Evolutionary conservation across 2,113 vertebrate genomes (phyloP), one percentile per base, ranked within the genome.

Genomic region (Galbula dea): DNA sequence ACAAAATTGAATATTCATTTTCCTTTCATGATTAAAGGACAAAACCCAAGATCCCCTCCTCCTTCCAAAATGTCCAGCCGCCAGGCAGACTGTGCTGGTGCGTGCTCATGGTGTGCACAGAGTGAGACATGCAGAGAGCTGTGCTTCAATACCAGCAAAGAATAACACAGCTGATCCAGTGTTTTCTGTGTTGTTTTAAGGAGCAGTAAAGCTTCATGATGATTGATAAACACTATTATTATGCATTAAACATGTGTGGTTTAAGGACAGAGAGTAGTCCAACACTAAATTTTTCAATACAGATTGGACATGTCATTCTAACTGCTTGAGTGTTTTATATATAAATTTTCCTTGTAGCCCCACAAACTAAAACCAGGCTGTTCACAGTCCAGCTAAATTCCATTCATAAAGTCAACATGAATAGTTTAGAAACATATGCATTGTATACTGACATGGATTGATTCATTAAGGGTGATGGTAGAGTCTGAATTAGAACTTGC

Each of bases 201-300:
- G 59, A 77, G 46, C 52, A 67, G 52, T 83, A 94, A 95, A 94
- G 61, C 58, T 93, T 73, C 15, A 75, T 20, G 13, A 39, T 73
- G 76, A 68, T 49, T 54, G 94, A 92, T 86, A 95, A 96, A 82
- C 54, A 27, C 82, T 86, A 71, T 71, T 90, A 83, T 51, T 58
- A 54, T 73, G 71, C 66, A 65, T 76, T 85, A 94, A 94, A 71
- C 45, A 71, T 45, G 12, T 46, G 65, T n/a, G 76, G 69, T 83
- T 96, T 96, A 93, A 92, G 72, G 83, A 73, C 41, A 74, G 54
- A 63, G 43, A 82, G 71, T 32, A 69, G 48, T 18, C 81, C 54
- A 62, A 41, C 51, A 55, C 4, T 30, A 80, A 59, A 24, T 58
- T 97, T 94, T 96, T 84, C 85, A 85, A 92, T 86, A 82, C 39